Evolutionary conservation across 2,888 invertebrate species (phyloP).

Genomic region (Epiblema foenella): DNA sequence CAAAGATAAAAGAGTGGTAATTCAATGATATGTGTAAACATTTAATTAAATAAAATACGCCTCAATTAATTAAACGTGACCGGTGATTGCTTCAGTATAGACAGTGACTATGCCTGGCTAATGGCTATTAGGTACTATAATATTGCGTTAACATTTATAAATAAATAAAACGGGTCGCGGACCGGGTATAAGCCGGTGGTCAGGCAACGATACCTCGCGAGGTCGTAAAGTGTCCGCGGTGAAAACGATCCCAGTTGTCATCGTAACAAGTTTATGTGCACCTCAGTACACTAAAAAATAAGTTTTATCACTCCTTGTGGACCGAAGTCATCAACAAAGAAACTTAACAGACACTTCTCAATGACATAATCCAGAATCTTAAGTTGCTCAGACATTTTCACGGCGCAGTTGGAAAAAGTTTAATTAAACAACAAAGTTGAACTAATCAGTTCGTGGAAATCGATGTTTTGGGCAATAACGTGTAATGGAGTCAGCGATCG

Average conservation of each 20-base stretch:
- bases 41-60: background rate
- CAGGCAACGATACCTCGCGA: slow-evolving; percentile 46
- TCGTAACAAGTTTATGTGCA: slow-evolving; percentile 68
- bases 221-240: slow-evolving; percentile 67
- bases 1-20: background rate
- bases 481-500: slow-evolving; percentile 70
- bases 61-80: slow-evolving; percentile 32
- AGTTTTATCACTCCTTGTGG: slow-evolving; percentile 59
- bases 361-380: slow-evolving; percentile 39
- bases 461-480: slow-evolving; percentile 75
- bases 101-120: slow-evolving; percentile 28
- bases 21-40: background rate
- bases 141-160: slow-evolving; percentile 23
- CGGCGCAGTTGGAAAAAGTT: slow-evolving; percentile 19
- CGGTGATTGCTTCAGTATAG: slow-evolving; percentile 25
- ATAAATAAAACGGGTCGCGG: slow-evolving; percentile 9
- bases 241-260: slow-evolving; percentile 75
- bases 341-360: slow-evolving; percentile 23
- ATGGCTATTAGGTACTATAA: slow-evolving; percentile 22
- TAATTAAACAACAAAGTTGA: slow-evolving; percentile 38
- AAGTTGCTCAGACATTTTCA: slow-evolving; percentile 23
- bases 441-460: slow-evolving; percentile 52
- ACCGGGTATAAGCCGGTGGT: slow-evolving; percentile 46
- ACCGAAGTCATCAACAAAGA: slow-evolving; percentile 30
- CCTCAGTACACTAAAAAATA: slow-evolving; percentile 63